These are phyloP conservation scores for Pseudococcus longispinus DNA, from an alignment of 2,888 invertebrate species.

Conservation along the genomic window DNA sequence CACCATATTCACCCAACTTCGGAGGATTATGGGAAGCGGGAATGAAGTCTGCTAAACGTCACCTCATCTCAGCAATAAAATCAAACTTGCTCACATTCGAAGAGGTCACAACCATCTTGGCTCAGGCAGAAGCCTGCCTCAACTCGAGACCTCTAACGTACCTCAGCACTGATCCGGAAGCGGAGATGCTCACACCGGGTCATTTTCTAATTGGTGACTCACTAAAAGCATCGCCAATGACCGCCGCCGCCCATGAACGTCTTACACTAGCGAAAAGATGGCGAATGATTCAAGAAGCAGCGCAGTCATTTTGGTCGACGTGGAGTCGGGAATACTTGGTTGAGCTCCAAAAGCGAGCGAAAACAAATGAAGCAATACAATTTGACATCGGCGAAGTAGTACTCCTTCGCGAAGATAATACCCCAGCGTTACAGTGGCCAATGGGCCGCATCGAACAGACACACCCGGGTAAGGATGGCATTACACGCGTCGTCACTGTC, in stretches of 20 bases:
- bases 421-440: neutral
- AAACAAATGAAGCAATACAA: too few relatives aligned
- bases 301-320: neutral
- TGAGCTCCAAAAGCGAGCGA: neutral
- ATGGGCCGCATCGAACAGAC: neutral
- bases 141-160: neutral
- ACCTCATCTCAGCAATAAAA: neutral
- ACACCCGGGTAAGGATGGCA: neutral
- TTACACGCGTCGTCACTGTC: neutral
- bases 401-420: neutral
- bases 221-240: neutral
- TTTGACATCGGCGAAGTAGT: neutral
- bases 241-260: neutral
- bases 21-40: conserved; percentile 20
- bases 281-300: neutral
- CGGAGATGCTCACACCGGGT: neutral
- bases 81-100: neutral
- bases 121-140: neutral
- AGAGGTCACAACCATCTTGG: neutral
- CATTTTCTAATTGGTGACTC: neutral
- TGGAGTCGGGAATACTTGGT: neutral
- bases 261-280: neutral
- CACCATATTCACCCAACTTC: neutral
- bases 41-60: neutral
- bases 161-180: neutral